phyloP scores from a whole-genome alignment of 2,888 invertebrate species.

The Spilarctia lutea region DNA sequence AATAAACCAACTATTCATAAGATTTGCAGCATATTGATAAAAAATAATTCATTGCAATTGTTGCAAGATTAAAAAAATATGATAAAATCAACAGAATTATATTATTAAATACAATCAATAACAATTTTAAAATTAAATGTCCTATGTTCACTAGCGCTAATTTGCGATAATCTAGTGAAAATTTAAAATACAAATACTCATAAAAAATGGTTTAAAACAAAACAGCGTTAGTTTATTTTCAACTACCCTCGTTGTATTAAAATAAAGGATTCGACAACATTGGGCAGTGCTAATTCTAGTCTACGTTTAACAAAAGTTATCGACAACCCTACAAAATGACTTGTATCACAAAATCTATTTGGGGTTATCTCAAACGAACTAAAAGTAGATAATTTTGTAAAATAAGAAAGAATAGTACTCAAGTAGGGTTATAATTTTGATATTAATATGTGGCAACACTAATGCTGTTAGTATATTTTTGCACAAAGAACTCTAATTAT shows the following conservation, averaged over 20 bases:
- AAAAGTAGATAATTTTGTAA: neutral
- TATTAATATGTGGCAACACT: neutral
- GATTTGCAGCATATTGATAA: constrained; percentile 61
- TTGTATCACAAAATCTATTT: constrained; percentile 14
- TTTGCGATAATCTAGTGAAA: constrained; percentile 13
- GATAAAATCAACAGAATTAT: constrained; percentile 64
- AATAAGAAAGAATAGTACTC: neutral
- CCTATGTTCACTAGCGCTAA: constrained; percentile 14
- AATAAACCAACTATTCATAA: constrained; percentile 63
- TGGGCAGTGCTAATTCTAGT: constrained; percentile 41
- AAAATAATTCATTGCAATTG: constrained; percentile 43
- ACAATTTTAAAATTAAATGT: constrained; percentile 49
- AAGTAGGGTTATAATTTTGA: neutral
- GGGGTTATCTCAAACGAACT: constrained; percentile 2
- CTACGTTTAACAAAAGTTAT: constrained; percentile 35
- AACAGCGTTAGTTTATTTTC: constrained; percentile 13
- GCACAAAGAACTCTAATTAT: neutral
- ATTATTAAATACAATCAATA: constrained; percentile 67
- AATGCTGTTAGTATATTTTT: neutral
- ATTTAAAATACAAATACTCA: neutral
- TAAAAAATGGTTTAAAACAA: neutral
- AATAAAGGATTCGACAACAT: constrained; percentile 40
- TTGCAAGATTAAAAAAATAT: constrained; percentile 57
- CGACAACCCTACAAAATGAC: constrained; percentile 47
- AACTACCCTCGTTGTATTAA: constrained; percentile 23